Conservation (phyloP, 2,113 vertebrate genomes). For the Planiliza haematocheilus region DNA sequence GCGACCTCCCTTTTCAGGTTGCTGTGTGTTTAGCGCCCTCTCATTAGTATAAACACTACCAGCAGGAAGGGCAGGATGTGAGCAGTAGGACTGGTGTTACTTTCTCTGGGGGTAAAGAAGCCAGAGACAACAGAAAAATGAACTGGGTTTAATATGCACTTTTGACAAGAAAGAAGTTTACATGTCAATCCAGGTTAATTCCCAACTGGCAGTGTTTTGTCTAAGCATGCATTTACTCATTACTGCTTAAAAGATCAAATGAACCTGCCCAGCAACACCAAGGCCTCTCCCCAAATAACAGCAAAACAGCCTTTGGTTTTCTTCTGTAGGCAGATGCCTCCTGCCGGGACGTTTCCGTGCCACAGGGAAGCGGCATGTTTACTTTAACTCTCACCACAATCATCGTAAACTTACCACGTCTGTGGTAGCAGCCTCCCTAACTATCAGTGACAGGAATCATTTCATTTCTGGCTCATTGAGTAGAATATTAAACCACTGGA, state of each 20-base stretch:
- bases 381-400: neutral
- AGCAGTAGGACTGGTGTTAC: neutral
- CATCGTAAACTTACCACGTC: slow-evolving; percentile 10
- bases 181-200: neutral
- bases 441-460: neutral
- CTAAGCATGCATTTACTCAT: slow-evolving; percentile 12
- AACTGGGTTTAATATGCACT: neutral
- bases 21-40: slow-evolving; percentile 29
- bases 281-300: slow-evolving; percentile 35
- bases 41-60: slow-evolving; percentile 66
- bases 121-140: neutral
- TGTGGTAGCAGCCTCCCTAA: slow-evolving; percentile 12
- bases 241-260: slow-evolving; percentile 37
- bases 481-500: neutral
- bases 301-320: slow-evolving; percentile 35
- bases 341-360: slow-evolving; percentile 58
- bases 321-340: slow-evolving; percentile 46
- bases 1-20: slow-evolving; percentile 40
- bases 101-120: slow-evolving; percentile 13
- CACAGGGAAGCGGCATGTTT: slow-evolving; percentile 34
- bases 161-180: neutral
- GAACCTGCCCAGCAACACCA: slow-evolving; percentile 24
- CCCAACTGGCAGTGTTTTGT: neutral
- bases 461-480: neutral
- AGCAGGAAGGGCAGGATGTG: slow-evolving; percentile 27